Evolutionary conservation across 2,888 invertebrate genomes (phyloP).

Genomic region (Eudemis profundana): DNA sequence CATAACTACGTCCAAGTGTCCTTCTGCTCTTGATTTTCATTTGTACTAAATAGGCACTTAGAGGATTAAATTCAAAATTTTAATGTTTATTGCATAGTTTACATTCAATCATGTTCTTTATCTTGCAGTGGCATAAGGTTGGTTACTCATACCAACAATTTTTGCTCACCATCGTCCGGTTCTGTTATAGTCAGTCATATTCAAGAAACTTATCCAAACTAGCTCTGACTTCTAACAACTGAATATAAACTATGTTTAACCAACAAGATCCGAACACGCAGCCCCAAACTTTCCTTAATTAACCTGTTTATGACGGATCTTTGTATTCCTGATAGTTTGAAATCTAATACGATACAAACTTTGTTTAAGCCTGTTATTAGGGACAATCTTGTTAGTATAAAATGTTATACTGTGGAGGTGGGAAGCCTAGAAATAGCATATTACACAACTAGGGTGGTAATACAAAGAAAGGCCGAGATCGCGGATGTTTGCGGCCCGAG

Average conservation of each 20-base stretch:
- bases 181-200: background rate
- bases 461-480: too few relatives aligned
- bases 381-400: slow-evolving; percentile 8
- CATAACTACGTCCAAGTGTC: too few relatives aligned
- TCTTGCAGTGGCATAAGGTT: too few relatives aligned
- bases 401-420: background rate
- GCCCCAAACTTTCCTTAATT: slow-evolving; percentile 19
- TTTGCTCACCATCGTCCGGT: background rate
- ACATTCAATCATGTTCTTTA: too few relatives aligned
- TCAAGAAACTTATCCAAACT: background rate
- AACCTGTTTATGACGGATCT: slow-evolving; percentile 26
- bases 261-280: slow-evolving; percentile 25
- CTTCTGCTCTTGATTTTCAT: too few relatives aligned
- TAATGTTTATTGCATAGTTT: too few relatives aligned
- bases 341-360: slow-evolving; percentile 18
- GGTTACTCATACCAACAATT: too few relatives aligned
- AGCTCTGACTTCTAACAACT: slow-evolving; percentile 5
- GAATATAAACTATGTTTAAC: slow-evolving; percentile 15
- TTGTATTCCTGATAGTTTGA: slow-evolving; percentile 20
- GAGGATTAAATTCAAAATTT: too few relatives aligned
- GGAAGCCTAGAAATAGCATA: slow-evolving; percentile 6
- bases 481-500: too few relatives aligned
- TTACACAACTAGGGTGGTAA: too few relatives aligned
- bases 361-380: slow-evolving; percentile 15
- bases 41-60: too few relatives aligned